Conservation (phyloP, 2,113 vertebrate species). For the Ifrita kowaldi region DNA sequence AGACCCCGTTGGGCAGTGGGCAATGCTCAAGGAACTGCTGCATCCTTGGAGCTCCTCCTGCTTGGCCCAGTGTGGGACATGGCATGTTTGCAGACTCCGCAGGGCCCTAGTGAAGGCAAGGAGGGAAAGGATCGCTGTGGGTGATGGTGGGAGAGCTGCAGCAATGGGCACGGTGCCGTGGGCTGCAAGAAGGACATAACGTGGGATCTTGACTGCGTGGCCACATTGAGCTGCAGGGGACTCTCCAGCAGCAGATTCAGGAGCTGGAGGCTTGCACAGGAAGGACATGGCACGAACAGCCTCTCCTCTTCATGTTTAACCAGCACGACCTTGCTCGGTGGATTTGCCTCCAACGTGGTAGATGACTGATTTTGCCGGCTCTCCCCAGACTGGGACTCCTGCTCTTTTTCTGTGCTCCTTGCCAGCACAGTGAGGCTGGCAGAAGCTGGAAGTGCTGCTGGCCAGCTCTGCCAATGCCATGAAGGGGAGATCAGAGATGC, state of each 20-base stretch:
- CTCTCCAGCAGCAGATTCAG: background rate
- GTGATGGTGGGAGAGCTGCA: background rate
- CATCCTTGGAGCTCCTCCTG: background rate
- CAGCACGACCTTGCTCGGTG: background rate
- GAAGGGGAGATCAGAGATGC: background rate
- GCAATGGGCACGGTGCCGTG: accelerated
- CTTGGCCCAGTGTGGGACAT: background rate
- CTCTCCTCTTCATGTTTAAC: background rate
- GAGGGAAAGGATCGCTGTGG: background rate
- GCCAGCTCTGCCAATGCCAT: background rate
- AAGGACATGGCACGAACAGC: background rate
- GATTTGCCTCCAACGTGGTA: background rate
- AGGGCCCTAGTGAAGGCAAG: background rate
- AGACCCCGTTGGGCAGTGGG: accelerated
- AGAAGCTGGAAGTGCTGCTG: background rate
- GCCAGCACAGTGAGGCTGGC: background rate
- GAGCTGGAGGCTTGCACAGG: background rate
- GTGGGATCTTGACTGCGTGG: accelerated
- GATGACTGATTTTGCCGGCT: background rate
- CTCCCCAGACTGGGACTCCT: background rate
- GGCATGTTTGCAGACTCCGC: background rate
- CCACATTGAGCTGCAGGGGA: background rate
- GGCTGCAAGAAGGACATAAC: background rate
- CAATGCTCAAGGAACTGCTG: background rate
- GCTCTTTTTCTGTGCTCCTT: background rate